A percentile compares a stretch with the other conserved stretches of the same genome.
phyloP scores from a whole-genome alignment of 2,888 invertebrate species.

The Formica aserva region DNA sequence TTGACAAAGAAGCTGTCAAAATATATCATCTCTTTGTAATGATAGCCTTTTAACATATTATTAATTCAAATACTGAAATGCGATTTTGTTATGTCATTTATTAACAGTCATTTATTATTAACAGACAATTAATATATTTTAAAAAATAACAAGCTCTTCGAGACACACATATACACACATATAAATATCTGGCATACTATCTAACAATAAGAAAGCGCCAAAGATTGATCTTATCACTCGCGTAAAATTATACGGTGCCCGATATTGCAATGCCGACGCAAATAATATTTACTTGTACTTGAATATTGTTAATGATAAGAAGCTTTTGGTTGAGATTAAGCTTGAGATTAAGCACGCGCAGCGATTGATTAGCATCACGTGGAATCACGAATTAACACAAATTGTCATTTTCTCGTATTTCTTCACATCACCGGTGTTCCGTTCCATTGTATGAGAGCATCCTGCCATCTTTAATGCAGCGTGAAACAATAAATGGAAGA shows the following conservation, averaged over 20 bases:
- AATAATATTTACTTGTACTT: neutral
- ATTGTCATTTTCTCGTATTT: conserved; percentile 16
- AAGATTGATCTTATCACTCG: conserved; percentile 6
- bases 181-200: neutral
- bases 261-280: conserved; percentile 10
- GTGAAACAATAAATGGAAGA: conserved; percentile 63
- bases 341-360: neutral
- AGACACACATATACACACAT: neutral
- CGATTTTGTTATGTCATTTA: neutral
- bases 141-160: conserved; percentile 2
- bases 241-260: neutral
- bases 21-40: neutral
- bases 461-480: conserved; percentile 89
- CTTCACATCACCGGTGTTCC: conserved; percentile 85
- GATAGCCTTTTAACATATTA: neutral
- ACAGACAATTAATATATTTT: conserved; percentile 9
- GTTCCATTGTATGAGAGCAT: conserved; percentile 91
- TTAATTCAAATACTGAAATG: neutral
- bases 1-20: neutral
- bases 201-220: conserved; percentile 7
- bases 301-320: neutral
- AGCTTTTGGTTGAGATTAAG: neutral
- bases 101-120: conserved; percentile 30
- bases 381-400: conserved; percentile 22
- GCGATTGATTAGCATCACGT: conserved; percentile 21